Percentiles rank a stretch among this genome's conserved stretches.
phyloP scores from a whole-genome alignment of 2,888 invertebrate genomes.

The Rutpela maculata region DNA sequence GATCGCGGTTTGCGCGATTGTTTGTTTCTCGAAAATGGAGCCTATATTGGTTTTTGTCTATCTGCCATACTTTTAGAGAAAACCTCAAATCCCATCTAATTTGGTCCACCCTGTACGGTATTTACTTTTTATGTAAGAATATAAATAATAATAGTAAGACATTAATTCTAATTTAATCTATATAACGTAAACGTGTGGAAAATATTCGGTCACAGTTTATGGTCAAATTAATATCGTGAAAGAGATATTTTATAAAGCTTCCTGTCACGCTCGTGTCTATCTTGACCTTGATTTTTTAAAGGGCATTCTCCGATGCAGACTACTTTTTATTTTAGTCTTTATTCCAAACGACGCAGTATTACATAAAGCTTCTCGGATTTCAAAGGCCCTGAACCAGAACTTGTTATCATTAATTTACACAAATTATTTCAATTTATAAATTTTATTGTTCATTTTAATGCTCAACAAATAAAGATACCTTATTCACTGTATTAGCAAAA shows the following conservation, averaged over 20 bases:
- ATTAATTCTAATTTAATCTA: no score
- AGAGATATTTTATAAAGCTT: slow-evolving; percentile 4
- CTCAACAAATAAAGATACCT: no score
- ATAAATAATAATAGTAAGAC: no score
- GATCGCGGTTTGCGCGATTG: no score
- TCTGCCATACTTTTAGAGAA: no score
- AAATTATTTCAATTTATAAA: background rate
- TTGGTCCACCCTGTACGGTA: no score
- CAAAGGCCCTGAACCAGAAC: background rate
- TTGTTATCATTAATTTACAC: background rate
- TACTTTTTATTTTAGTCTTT: background rate
- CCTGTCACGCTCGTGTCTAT: slow-evolving; percentile 32
- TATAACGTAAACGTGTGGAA: background rate
- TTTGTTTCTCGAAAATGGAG: no score
- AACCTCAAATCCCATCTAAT: background rate
- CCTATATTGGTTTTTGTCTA: no score
- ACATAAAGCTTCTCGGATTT: background rate
- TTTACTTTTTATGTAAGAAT: background rate
- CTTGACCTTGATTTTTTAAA: slow-evolving; percentile 35
- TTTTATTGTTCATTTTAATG: background rate
- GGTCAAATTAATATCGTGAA: slow-evolving; percentile 35
- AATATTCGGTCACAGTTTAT: slow-evolving; percentile 29
- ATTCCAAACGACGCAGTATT: background rate
- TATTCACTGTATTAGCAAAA: no score
- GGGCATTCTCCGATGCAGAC: slow-evolving; percentile 3